Evolutionary conservation across 2,888 invertebrate genomes (phyloP).

Genomic region (Gymnoscelis rufifasciata): DNA sequence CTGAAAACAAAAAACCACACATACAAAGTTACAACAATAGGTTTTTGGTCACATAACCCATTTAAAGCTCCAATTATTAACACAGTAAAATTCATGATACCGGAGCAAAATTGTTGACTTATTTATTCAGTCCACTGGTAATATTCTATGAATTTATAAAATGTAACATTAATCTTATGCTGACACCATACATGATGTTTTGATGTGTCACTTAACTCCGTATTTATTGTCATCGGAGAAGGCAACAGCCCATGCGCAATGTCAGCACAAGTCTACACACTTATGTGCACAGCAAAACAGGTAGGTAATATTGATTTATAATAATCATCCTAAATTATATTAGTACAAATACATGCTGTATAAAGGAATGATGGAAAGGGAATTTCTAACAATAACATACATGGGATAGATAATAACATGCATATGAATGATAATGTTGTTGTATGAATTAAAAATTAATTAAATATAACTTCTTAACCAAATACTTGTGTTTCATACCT

Average conservation of each 20-base stretch:
- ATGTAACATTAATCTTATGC: background rate
- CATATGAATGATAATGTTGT: constrained; percentile 6
- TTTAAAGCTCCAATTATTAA: too few species aligned
- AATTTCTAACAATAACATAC: constrained; percentile 13
- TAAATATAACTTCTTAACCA: too few species aligned
- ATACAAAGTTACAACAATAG: too few species aligned
- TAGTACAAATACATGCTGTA: constrained; percentile 9
- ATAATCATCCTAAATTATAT: constrained; percentile 7
- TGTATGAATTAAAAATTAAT: constrained; percentile 7
- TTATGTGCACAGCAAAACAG: constrained; percentile 11
- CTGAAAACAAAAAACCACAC: too few species aligned
- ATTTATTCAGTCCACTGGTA: too few species aligned
- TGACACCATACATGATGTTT: constrained; percentile 11
- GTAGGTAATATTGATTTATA: constrained; percentile 3
- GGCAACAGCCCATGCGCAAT: constrained; percentile 1
- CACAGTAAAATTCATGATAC: too few species aligned
- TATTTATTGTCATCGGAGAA: too few species aligned
- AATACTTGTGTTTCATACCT: too few species aligned
- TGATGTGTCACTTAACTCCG: too few species aligned
- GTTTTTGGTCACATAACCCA: too few species aligned
- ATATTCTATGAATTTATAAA: too few species aligned
- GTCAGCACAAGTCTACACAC: constrained; percentile 15
- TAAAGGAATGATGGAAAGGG: constrained; percentile 4
- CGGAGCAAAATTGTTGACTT: too few species aligned
- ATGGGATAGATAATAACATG: constrained; percentile 11